Evolutionary conservation across 2,888 invertebrate species (phyloP), one percentile per base, ranked within the genome.

Genomic region (Dimorphilus gyrociliatus): DNA sequence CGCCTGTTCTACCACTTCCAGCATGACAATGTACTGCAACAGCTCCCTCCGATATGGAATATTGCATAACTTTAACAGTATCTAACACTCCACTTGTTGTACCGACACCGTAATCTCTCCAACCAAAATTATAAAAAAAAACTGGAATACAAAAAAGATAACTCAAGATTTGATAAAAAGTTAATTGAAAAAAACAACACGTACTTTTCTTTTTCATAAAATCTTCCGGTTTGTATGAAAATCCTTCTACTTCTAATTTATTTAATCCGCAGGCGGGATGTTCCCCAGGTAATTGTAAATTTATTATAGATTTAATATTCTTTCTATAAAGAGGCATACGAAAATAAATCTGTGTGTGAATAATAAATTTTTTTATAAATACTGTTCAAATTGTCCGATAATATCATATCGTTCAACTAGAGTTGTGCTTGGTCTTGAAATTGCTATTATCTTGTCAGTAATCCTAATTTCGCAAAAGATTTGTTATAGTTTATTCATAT

Each of bases 41-140:
- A 51, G 77, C 72, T 31, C 84, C 84, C 58, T 81, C 76, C 27
- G 75, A 71, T 7, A 81, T 64, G 0, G 80, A 76, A 60, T 84
- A 85, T 21, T 80, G 76, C 50, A 84, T 67, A 6, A 84, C 84
- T 65, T 84, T 82, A n/a, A 81, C 77, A 74, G 82, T 82, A 53
- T 84, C 81, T 41, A 84, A 63, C n/a, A 85, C 66, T 4, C 75
- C 75, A 25, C 72, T 68, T 43, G 80, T 65, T 3, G 76, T 74
- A 0, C 79, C 78, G 34, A 79, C 78, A 0, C 79, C 79, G 58
- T 81, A 84, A 60, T 85, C 84, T 21, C 49, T 58, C 64, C 68
- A 79, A 2, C 76, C 76, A 57, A 81, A 85, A 65, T 85, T 85
- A 69, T 84, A 85, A 63, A 80, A 82, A 61, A 75, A 84, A 40